Evolutionary conservation across 2,113 vertebrate genomes (phyloP).

Genomic region (Eudyptes chrysolophus): DNA sequence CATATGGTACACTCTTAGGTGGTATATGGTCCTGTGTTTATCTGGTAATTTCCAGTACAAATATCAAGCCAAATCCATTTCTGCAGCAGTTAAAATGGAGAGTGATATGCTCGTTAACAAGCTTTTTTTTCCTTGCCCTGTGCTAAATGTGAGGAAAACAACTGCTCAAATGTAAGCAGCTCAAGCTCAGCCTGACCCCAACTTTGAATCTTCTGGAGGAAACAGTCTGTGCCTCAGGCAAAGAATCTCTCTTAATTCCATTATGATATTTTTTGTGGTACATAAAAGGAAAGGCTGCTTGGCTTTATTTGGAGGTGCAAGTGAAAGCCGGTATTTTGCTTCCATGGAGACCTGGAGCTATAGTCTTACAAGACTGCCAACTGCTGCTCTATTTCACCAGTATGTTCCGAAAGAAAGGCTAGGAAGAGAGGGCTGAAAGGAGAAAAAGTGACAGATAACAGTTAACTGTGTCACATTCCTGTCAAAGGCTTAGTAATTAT

Average conservation of each 20-base stretch:
- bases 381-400: neutral
- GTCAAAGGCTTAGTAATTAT: neutral
- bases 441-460: neutral
- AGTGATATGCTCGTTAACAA: neutral
- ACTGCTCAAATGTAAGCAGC: neutral
- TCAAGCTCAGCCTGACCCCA: neutral
- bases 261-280: neutral
- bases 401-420: neutral
- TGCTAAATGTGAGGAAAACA: neutral
- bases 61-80: neutral
- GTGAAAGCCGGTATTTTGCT: slow-evolving; percentile 28
- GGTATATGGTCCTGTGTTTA: neutral
- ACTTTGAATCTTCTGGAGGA: neutral
- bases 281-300: neutral
- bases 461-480: neutral
- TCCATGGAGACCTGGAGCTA: slow-evolving; percentile 30
- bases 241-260: neutral
- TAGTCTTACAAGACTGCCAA: neutral
- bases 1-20: neutral
- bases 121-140: neutral
- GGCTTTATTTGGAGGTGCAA: slow-evolving; percentile 2
- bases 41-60: neutral
- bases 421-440: neutral
- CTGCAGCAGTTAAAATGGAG: neutral
- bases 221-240: neutral